Conservation (phyloP, 2,797 vertebrate species). For the Crenuchus spilurus region DNA sequence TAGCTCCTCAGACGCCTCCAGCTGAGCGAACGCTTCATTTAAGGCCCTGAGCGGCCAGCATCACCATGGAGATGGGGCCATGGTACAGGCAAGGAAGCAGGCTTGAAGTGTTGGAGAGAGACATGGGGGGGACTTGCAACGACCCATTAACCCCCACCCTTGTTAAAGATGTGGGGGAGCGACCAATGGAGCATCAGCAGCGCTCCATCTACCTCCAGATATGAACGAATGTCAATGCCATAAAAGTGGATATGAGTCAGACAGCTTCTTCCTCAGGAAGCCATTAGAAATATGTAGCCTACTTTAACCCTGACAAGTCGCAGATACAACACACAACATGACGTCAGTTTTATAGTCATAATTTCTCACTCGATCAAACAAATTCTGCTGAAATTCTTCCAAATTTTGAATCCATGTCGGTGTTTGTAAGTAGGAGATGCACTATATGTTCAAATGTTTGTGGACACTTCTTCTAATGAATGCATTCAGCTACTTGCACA, state of each 20-base stretch:
- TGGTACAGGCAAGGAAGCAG: conserved; percentile 60
- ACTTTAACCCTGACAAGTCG: not conserved
- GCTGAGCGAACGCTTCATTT: conserved; percentile 42
- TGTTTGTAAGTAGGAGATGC: too few species aligned
- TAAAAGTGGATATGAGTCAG: conserved; percentile 23
- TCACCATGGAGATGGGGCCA: conserved; percentile 68
- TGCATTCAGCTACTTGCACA: too few species aligned
- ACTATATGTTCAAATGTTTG: too few species aligned
- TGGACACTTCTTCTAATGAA: too few species aligned
- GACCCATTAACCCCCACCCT: conserved; percentile 37
- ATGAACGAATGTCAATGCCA: conserved; percentile 21
- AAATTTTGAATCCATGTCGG: too few species aligned
- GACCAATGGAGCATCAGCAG: conserved; percentile 6
- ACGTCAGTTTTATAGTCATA: too few species aligned
- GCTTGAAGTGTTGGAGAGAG: conserved; percentile 56
- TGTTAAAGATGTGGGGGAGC: conserved; percentile 30
- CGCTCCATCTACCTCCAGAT: conserved; percentile 10
- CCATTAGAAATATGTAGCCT: not conserved
- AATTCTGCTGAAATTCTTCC: too few species aligned
- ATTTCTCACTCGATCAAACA: too few species aligned
- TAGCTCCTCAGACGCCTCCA: conserved; percentile 35
- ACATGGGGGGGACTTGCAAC: conserved; percentile 25
- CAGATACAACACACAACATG: too few species aligned
- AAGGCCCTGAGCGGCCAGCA: conserved; percentile 38
- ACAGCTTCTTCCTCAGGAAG: conserved; percentile 2